Conservation (phyloP, 2,113 vertebrate genomes). For the Trogon melanurus region DNA sequence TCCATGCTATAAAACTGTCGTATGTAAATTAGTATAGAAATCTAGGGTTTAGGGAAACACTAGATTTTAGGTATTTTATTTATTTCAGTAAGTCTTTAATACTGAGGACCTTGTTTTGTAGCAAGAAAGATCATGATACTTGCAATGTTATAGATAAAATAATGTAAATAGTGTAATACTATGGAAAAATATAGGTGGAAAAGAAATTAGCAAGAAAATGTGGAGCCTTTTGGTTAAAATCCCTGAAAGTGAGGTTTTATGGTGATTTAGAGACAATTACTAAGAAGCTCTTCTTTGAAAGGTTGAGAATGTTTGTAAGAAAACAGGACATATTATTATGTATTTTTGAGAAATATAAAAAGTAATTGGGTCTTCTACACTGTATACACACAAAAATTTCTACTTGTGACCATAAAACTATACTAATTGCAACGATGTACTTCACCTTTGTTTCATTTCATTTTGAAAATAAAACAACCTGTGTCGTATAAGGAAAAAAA, state of each 20-base stretch:
- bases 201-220: background rate
- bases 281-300: background rate
- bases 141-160: background rate
- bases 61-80: background rate
- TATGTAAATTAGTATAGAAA: background rate
- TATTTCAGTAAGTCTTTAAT: background rate
- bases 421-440: background rate
- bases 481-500: rapidly evolving
- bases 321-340: background rate
- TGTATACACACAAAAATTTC: background rate
- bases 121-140: background rate
- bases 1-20: background rate
- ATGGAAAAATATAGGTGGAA: background rate
- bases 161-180: background rate
- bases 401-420: background rate
- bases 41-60: background rate
- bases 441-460: background rate
- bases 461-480: background rate
- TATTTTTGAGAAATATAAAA: background rate
- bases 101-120: background rate
- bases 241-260: background rate
- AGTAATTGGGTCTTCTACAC: background rate
- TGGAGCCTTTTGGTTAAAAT: background rate
- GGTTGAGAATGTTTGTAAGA: background rate
- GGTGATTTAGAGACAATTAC: background rate